These are phyloP conservation scores for Ceratina australensis DNA, from an alignment of 1,140 invertebrate species.

Conservation along the genomic window DNA sequence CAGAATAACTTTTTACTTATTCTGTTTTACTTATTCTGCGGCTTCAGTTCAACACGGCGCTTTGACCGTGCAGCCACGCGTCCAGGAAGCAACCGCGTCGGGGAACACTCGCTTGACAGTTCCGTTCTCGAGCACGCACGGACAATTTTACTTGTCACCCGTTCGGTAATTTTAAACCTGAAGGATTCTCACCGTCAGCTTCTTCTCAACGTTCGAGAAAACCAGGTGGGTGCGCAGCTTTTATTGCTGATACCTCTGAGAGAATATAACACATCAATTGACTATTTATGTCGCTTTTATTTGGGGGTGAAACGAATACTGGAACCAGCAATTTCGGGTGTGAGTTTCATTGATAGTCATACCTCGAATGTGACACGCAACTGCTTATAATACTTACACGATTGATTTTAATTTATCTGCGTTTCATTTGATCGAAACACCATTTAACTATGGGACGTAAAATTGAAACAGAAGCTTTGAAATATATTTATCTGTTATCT, in stretches of 20 bases:
- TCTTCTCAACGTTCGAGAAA: not conserved
- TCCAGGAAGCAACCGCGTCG: not conserved
- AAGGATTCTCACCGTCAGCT: not conserved
- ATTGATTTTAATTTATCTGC: constrained; percentile 8
- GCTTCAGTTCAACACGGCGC: constrained; percentile 64
- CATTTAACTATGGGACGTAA: too few species aligned
- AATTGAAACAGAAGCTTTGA: not conserved
- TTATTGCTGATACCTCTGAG: too few species aligned
- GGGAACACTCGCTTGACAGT: constrained; percentile 5
- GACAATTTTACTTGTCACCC: not conserved
- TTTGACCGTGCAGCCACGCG: constrained; percentile 51
- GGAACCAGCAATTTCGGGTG: constrained; percentile 21
- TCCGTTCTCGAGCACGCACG: not conserved
- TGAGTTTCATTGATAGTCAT: constrained; percentile 5
- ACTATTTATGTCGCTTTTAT: too few species aligned
- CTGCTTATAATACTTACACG: not conserved
- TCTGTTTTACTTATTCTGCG: not conserved
- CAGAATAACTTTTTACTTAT: too few species aligned
- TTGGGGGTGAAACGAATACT: constrained; percentile 3
- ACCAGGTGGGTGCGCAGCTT: not conserved
- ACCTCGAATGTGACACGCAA: constrained; percentile 16
- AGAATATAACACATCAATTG: not conserved
- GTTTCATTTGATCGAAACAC: too few species aligned
- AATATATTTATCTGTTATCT: not conserved
- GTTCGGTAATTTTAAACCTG: not conserved